Evolutionary conservation across 2,113 vertebrate genomes (phyloP), one percentile per base, ranked within the genome.

Genomic region (Paradoxurus hermaphroditus): DNA sequence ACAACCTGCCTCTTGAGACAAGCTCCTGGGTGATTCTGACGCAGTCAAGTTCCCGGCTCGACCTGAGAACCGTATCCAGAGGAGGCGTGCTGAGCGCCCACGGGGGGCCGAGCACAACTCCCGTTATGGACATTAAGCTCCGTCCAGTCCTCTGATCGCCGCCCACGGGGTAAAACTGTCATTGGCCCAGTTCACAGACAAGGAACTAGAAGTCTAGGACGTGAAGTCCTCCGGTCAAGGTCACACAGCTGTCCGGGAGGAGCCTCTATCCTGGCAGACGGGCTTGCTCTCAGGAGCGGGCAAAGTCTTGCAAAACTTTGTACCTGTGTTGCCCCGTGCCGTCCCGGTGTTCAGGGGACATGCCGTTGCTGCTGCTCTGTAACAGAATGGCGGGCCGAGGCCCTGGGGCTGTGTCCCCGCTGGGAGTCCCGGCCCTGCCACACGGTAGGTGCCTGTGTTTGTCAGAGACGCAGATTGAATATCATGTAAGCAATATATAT

Each of bases 141-240:
- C 9, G 3, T 39, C 68, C 41, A 14, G 16, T 49, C 12, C 39
- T 83, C 15, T 8, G 75, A 25, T n/a, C 23, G 2, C 34, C 16
- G 11, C 83, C 63, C 27, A 2, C 0, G 7, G 41, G 51, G 16
- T 46, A 44, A 41, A 7, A n/a, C 19, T 27, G 21, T 29, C 25
- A 39, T 39, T 8, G 44, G 41, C 4, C 31, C 63, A 14, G 16
- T 70, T 51, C 81, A 36, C 29, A 53, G 49, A 79, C 21, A 68
- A 86, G 41, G 27, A 25, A 29, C 49, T 12, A 10, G 11, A 70
- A 70, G 19, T 63, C 36, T 34, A 51, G 21, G 39, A n/a, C 0
- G 1, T 18, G 31, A 41, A 34, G n/a, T 13, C 12, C n/a, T 25
- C 16, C 10, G 23, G 67, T 56, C 3, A 3, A n/a, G 51, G 85